Conservation (phyloP, 64 coral and sea anemone genomes). For the Stichodactyla helianthus region DNA sequence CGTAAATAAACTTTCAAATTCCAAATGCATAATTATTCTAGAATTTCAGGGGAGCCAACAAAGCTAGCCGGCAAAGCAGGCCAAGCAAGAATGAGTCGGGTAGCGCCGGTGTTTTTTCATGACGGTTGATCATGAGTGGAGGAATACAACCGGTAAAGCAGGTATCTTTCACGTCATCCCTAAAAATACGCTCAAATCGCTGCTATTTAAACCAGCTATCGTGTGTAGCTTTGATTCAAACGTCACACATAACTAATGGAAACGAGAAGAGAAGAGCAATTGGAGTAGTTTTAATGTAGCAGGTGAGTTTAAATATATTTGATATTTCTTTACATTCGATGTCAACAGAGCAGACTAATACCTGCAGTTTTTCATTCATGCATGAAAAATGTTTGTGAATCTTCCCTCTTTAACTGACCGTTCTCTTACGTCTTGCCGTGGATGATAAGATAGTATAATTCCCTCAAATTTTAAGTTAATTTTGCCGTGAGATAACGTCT, state of each 20-base stretch:
- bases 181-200: not conserved
- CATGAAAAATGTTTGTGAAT: not conserved
- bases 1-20: too few species aligned
- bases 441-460: too few species aligned
- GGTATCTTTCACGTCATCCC: not conserved
- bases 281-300: not conserved
- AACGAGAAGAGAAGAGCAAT: not conserved
- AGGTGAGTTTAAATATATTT: not conserved
- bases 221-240: not conserved
- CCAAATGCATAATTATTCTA: too few species aligned
- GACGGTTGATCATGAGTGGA: not conserved
- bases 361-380: not conserved
- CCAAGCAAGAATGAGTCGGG: too few species aligned
- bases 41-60: too few species aligned
- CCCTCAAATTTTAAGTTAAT: too few species aligned
- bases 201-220: conserved; percentile 1
- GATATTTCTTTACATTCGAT: not conserved
- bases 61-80: too few species aligned
- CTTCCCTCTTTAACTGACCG: not conserved
- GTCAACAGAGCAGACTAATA: not conserved
- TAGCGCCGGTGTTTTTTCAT: not conserved
- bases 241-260: not conserved
- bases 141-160: not conserved
- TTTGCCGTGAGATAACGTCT: too few species aligned
- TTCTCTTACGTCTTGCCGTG: too few species aligned